Base-by-base conservation (phyloP, 1,140 invertebrate species). In the Lordiphosa stackelbergi region DNA sequence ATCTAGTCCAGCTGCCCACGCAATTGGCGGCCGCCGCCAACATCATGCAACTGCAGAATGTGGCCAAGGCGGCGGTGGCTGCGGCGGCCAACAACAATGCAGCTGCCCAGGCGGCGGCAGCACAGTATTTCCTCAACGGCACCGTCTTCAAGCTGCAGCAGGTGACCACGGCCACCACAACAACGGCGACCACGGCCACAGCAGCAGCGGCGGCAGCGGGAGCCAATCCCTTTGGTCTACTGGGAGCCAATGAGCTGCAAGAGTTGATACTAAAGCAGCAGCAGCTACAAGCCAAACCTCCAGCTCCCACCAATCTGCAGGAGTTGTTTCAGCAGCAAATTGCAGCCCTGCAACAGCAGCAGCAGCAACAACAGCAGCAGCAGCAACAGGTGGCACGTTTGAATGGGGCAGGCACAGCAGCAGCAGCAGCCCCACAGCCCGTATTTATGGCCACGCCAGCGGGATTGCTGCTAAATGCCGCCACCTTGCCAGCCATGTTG, bases 121-220 rank as follows among this genome's bases (percentile, higher is more conserved):
- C 85, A 3, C 86, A 88, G 48, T 87, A 85, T 38, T 86, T 88
- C 22, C 69, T 88, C 12, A 88, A 88, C 40, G 87, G 87, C 5
- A 86, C 87, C 35, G 86, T 88, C 10, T 87, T 88, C 40, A 88
- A 88, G 68, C 40, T 88, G 56, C 87, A 88, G 22, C 87, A 87
- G 47, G 73, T 87, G n/a, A 86, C 85, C 0, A 85, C 83, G 0
- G 78, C 85, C 6, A 85, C 85, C 1, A 87, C 85, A n/a, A 85
- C 85, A 16, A 87, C 81, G 7, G 85, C 85, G 11, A 85, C 85
- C 7, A 84, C 81, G 0, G 84, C 84, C 1, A 81, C 72, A 1
- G 64, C 79, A 9, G 73, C 73, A 7, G 77, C 64, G 12, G 43
- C 74, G n/a, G 48, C 62, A 8, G 69, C 62, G 1, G 53, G 56